phyloP scores from a whole-genome alignment of 2,888 invertebrate species.

The Zeuzera pyrina region DNA sequence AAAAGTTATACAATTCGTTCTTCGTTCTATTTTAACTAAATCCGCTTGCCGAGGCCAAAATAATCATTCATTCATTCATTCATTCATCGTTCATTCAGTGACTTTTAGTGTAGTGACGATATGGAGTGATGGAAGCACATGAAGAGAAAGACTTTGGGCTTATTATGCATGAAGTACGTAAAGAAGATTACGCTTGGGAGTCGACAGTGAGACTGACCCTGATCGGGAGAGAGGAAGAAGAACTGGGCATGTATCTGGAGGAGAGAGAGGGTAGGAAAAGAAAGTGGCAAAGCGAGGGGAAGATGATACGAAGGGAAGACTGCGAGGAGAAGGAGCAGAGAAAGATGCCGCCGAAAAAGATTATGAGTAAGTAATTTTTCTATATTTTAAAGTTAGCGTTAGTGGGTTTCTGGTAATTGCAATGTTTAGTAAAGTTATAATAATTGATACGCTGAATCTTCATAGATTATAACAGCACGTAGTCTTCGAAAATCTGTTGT shows the following conservation, averaged over 20 bases:
- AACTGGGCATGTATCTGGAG: constrained; percentile 57
- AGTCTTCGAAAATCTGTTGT: too few species aligned
- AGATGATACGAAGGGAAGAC: constrained; percentile 49
- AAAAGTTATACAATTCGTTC: constrained; percentile 90
- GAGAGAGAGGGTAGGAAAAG: constrained; percentile 55
- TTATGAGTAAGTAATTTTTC: constrained; percentile 51
- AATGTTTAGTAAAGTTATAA: too few species aligned
- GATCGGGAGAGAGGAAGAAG: constrained; percentile 41
- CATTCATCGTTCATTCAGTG: constrained; percentile 39
- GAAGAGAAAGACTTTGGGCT: constrained; percentile 26
- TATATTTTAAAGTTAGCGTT: background rate
- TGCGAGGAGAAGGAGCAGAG: constrained; percentile 54
- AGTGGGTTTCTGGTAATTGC: too few species aligned
- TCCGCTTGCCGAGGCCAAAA: constrained; percentile 10
- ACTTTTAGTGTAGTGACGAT: constrained; percentile 30
- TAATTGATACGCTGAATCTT: too few species aligned
- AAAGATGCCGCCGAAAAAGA: constrained; percentile 58
- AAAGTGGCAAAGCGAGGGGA: constrained; percentile 49
- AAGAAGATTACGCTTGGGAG: constrained; percentile 57
- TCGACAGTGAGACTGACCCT: constrained; percentile 44
- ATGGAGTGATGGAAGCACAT: constrained; percentile 56
- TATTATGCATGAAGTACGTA: constrained; percentile 51
- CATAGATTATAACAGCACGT: too few species aligned
- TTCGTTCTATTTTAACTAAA: constrained; percentile 86
- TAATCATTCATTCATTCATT: constrained; percentile 27